These are phyloP conservation scores for Eubasilissa splendida DNA, from an alignment of 2,888 invertebrate species.

Conservation along the genomic window DNA sequence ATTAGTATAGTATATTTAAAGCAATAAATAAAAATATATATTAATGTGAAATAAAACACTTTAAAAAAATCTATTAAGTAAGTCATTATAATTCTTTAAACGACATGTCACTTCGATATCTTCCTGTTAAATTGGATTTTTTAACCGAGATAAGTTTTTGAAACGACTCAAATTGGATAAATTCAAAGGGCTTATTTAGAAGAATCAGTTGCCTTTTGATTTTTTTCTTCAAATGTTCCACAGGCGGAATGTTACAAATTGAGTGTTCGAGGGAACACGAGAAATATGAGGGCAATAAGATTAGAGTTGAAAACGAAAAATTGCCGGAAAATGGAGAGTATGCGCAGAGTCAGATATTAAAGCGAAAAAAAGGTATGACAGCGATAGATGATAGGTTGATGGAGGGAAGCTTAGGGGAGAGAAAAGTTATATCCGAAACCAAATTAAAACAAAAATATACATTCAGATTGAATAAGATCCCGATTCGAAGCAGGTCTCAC, in stretches of 20 bases:
- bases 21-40: no score
- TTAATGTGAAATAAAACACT: no score
- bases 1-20: no score
- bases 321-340: slow-evolving; percentile 15
- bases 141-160: background rate
- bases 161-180: slow-evolving; percentile 7
- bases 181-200: slow-evolving; percentile 5
- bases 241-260: slow-evolving; percentile 15
- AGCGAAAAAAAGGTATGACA: slow-evolving; percentile 21
- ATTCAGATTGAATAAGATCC: no score
- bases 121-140: no score
- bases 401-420: background rate
- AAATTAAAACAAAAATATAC: no score
- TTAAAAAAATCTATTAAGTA: no score
- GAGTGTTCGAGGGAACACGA: slow-evolving; percentile 10
- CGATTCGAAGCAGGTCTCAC: no score
- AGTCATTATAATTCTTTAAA: no score
- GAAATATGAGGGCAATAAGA: slow-evolving; percentile 6
- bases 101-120: no score
- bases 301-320: slow-evolving; percentile 20
- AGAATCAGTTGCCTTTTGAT: slow-evolving; percentile 12
- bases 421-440: no score
- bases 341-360: slow-evolving; percentile 25
- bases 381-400: slow-evolving; percentile 32
- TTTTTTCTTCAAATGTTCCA: background rate